These are phyloP conservation scores for Arnoldichthys spilopterus DNA, from an alignment of 2,797 vertebrate genomes.

Conservation along the genomic window DNA sequence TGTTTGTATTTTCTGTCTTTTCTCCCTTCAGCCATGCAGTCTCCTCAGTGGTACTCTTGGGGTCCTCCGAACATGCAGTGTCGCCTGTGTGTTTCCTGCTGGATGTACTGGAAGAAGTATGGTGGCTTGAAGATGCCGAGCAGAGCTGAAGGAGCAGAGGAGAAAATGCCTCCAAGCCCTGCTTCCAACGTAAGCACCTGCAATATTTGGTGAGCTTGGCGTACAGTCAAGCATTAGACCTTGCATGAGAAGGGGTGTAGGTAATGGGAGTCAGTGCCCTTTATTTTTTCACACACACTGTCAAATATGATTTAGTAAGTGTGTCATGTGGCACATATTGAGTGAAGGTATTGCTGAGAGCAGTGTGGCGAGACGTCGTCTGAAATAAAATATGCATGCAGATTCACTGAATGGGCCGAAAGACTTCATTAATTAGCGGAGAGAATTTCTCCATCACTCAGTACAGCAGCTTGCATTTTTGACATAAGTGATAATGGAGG, in stretches of 20 bases:
- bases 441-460: background rate
- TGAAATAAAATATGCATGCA: background rate
- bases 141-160: constrained; percentile 88
- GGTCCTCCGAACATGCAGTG: constrained; percentile 98
- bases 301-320: background rate
- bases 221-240: background rate
- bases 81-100: constrained; percentile 93
- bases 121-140: constrained; percentile 98
- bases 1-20: background rate
- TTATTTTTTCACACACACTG: background rate
- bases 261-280: background rate
- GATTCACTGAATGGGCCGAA: background rate
- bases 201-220: too few species aligned
- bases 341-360: background rate
- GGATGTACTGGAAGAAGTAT: constrained; percentile 99
- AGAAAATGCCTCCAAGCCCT: constrained; percentile 88
- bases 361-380: background rate
- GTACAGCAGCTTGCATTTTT: background rate
- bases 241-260: background rate
- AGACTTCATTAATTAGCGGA: background rate
- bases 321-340: background rate
- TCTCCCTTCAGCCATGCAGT: constrained; percentile 85
- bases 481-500: background rate
- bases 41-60: constrained; percentile 98
- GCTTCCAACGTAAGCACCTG: constrained; percentile 74